Percentiles rank a stretch among this genome's conserved stretches.
phyloP scores from a whole-genome alignment of 2,888 invertebrate species.

The Rhodophaea formosa region DNA sequence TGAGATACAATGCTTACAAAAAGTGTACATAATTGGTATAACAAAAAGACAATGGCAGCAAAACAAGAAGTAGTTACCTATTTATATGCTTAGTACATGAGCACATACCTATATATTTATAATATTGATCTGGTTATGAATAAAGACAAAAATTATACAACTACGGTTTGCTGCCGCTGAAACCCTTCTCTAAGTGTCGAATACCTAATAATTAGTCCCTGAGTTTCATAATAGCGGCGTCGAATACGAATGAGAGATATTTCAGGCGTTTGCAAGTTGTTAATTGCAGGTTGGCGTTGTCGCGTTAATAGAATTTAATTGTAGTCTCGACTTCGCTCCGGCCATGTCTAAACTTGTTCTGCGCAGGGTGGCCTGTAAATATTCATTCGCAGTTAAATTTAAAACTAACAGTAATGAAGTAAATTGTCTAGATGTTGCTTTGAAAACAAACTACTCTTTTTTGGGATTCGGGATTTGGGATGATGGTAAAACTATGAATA shows the following conservation, averaged over 20 bases:
- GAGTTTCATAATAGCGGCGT: constrained; percentile 67
- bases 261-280: constrained; percentile 61
- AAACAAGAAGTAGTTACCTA: too few species aligned
- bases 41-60: too few species aligned
- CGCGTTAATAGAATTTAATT: constrained; percentile 77
- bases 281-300: constrained; percentile 67
- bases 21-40: too few species aligned
- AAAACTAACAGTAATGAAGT: background rate
- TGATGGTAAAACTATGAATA: too few species aligned
- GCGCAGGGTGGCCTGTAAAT: constrained; percentile 19
- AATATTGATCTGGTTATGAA: too few species aligned
- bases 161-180: background rate
- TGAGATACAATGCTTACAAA: too few species aligned
- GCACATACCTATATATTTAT: too few species aligned
- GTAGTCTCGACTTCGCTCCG: constrained; percentile 44
- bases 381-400: constrained; percentile 19
- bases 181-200: constrained; percentile 14
- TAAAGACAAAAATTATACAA: too few species aligned
- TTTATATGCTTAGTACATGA: too few species aligned
- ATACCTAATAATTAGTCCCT: constrained; percentile 67
- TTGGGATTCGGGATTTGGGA: too few species aligned
- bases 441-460: too few species aligned
- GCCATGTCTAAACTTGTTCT: constrained; percentile 46
- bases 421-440: background rate
- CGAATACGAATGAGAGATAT: constrained; percentile 73